Percentiles rank a stretch among this genome's conserved stretches.
phyloP scores from a whole-genome alignment of 2,888 invertebrate genomes.

The Andrena praecox region DNA sequence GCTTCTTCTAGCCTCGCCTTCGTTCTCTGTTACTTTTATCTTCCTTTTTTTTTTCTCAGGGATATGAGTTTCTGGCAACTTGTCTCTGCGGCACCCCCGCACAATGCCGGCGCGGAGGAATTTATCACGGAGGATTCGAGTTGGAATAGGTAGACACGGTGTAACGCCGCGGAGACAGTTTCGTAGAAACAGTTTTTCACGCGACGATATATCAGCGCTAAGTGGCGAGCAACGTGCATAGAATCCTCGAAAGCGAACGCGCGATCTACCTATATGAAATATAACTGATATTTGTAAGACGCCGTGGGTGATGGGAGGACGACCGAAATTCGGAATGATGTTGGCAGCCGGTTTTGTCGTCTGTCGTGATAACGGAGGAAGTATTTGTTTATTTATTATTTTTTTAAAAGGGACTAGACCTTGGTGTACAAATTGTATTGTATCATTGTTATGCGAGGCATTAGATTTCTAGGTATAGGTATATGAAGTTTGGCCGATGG shows the following conservation, averaged over 20 bases:
- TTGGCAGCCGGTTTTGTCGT: neutral
- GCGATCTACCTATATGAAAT: slow-evolving; percentile 40
- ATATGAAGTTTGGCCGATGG: no score
- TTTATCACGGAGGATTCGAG: slow-evolving; percentile 47
- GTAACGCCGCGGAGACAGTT: slow-evolving; percentile 36
- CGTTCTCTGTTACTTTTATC: neutral
- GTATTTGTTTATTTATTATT: no score
- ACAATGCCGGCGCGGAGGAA: slow-evolving; percentile 7
- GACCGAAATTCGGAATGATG: neutral
- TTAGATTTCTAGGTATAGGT: no score
- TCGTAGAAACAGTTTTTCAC: slow-evolving; percentile 44
- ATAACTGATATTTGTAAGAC: slow-evolving; percentile 45
- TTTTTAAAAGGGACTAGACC: no score
- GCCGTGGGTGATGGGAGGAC: neutral
- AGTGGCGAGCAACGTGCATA: slow-evolving; percentile 36
- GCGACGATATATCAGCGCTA: slow-evolving; percentile 30
- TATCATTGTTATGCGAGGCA: no score
- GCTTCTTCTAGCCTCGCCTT: slow-evolving; percentile 12
- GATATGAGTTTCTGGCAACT: slow-evolving; percentile 5
- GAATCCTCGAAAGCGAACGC: slow-evolving; percentile 44
- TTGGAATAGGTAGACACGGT: slow-evolving; percentile 37
- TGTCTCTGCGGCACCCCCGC: neutral
- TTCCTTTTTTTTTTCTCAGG: neutral
- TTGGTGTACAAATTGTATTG: no score
- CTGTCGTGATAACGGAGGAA: no score